Conservation (phyloP, 2,888 invertebrate species). For the Aromia moschata region DNA sequence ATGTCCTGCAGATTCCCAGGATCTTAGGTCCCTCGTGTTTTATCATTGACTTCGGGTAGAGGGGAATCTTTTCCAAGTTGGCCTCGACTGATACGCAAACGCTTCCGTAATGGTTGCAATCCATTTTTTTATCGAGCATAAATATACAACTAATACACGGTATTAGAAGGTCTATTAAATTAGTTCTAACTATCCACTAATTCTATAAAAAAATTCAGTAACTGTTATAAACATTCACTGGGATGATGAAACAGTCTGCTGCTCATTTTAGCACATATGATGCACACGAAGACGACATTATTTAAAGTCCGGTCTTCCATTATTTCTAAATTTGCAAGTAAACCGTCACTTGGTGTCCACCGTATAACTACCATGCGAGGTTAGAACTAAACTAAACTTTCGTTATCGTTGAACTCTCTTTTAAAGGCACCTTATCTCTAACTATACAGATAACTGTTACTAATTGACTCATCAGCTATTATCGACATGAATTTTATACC, state of each 20-base stretch:
- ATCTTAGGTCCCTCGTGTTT: slow-evolving; percentile 35
- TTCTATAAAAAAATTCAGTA: slow-evolving; percentile 8
- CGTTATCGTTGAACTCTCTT: no score
- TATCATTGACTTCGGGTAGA: slow-evolving; percentile 10
- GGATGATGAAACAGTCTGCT: slow-evolving; percentile 20
- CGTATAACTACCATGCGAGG: neutral
- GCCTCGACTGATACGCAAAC: slow-evolving; percentile 4
- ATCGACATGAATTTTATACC: no score
- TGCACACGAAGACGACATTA: slow-evolving; percentile 16
- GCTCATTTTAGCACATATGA: neutral
- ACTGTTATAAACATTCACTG: slow-evolving; percentile 38
- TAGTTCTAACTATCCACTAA: neutral
- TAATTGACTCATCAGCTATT: no score
- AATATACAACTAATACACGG: slow-evolving; percentile 3
- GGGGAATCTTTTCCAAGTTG: slow-evolving; percentile 21
- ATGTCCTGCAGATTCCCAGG: slow-evolving; percentile 67
- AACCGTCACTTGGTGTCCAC: neutral
- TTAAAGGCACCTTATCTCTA: neutral
- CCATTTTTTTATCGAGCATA: no score
- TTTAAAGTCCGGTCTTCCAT: slow-evolving; percentile 43
- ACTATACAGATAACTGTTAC: no score
- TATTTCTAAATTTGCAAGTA: neutral
- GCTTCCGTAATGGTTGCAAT: slow-evolving; percentile 38
- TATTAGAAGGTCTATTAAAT: neutral
- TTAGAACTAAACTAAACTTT: slow-evolving; percentile 6